Evolutionary conservation across 2,113 vertebrate genomes (phyloP).

Genomic region (Nibea albiflora): DNA sequence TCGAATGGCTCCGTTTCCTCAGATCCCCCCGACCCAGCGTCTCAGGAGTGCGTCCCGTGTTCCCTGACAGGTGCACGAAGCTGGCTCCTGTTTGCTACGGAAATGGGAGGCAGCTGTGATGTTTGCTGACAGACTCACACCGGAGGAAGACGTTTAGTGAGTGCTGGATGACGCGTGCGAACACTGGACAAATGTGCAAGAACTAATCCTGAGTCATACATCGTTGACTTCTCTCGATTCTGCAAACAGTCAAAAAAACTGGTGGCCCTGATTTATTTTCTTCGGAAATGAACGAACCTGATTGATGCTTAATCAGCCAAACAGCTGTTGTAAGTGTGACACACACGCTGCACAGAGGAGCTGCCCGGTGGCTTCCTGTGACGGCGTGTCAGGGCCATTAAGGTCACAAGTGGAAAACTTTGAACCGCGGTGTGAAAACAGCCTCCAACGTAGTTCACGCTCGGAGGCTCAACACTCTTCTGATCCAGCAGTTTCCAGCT

Average conservation of each 20-base stretch:
- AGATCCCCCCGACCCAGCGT: neutral
- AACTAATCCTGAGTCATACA: neutral
- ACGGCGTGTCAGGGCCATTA: conserved; percentile 35
- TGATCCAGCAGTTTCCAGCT: conserved; percentile 6
- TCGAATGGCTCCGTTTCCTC: conserved; percentile 8
- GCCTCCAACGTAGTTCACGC: conserved; percentile 22
- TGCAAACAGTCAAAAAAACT: neutral
- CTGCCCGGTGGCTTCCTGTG: conserved; percentile 4
- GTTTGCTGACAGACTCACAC: neutral
- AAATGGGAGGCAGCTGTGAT: neutral
- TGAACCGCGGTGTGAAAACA: conserved; percentile 37
- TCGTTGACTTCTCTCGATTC: neutral
- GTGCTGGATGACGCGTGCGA: neutral
- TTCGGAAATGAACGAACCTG: neutral
- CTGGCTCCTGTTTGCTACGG: conserved; percentile 5
- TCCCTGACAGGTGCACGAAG: conserved; percentile 54
- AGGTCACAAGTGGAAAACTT: conserved; percentile 41
- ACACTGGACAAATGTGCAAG: neutral
- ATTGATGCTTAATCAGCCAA: conserved; percentile 1
- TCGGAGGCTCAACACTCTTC: conserved; percentile 7
- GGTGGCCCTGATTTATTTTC: neutral
- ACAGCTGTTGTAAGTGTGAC: neutral
- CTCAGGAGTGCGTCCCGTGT: conserved; percentile 29
- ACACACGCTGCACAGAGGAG: neutral
- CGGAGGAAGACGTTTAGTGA: neutral